Evolutionary conservation across 2,113 vertebrate species (phyloP).

Genomic region (Brachionichthys hirsutus): DNA sequence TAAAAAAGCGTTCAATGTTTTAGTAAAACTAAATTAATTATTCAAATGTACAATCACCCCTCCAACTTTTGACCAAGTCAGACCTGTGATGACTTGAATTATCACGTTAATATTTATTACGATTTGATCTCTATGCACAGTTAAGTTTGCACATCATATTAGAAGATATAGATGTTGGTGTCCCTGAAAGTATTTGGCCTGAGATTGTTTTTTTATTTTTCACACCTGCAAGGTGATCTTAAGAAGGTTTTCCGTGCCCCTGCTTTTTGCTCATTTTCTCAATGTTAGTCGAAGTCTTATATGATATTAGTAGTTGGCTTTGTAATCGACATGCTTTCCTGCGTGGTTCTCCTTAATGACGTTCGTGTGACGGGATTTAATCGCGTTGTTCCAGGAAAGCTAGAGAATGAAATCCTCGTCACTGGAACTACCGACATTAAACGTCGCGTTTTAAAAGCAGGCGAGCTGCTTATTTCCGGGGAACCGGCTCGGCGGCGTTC

Average conservation of each 20-base stretch:
- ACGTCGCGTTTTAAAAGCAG: slow-evolving; percentile 56
- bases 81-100: slow-evolving; percentile 56
- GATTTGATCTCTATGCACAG: slow-evolving; percentile 78
- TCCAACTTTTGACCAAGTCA: slow-evolving; percentile 66
- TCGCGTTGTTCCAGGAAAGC: too few relatives aligned
- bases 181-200: slow-evolving; percentile 65
- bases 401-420: slow-evolving; percentile 12
- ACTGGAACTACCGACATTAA: slow-evolving; percentile 44
- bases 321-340: slow-evolving; percentile 41
- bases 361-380: slow-evolving; percentile 19
- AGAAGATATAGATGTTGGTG: slow-evolving; percentile 50
- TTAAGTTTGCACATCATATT: slow-evolving; percentile 72
- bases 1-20: slow-evolving; percentile 48
- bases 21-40: slow-evolving; percentile 69
- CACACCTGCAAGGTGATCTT: slow-evolving; percentile 55
- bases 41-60: slow-evolving; percentile 74
- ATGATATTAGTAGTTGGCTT: slow-evolving; percentile 50
- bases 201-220: slow-evolving; percentile 38
- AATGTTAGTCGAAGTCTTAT: slow-evolving; percentile 45
- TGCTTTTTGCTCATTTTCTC: slow-evolving; percentile 52
- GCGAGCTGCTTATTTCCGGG: slow-evolving; percentile 55
- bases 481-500: slow-evolving; percentile 27
- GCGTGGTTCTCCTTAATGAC: slow-evolving; percentile 17
- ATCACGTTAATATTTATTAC: slow-evolving; percentile 74
- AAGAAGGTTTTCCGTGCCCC: slow-evolving; percentile 29